These are phyloP conservation scores for Amitus sp. DNA, from an alignment of 2,888 invertebrate species.

Conservation along the genomic window DNA sequence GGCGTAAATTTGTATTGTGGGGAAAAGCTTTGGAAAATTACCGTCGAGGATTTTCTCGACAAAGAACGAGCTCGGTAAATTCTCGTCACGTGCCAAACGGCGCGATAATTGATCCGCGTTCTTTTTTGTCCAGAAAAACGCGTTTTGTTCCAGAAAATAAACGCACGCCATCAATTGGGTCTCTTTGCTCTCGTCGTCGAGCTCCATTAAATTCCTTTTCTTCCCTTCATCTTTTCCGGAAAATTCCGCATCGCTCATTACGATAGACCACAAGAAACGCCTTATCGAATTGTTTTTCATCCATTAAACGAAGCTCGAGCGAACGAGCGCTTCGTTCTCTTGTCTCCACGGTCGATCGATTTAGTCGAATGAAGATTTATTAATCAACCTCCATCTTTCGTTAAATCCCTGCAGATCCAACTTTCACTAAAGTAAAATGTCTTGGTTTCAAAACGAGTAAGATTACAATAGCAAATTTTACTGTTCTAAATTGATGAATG, in stretches of 20 bases:
- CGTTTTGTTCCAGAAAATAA: neutral
- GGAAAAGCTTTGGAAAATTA: neutral
- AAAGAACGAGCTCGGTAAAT: conserved; percentile 1
- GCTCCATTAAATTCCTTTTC: conserved; percentile 27
- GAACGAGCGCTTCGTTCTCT: conserved; percentile 16
- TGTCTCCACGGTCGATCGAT: conserved; percentile 32
- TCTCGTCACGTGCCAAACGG: conserved; percentile 4
- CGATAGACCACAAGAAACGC: conserved; percentile 15
- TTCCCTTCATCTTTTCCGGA: conserved; percentile 8
- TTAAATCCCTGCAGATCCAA: too few relatives aligned
- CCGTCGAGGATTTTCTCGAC: neutral
- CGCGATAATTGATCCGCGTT: conserved; percentile 4
- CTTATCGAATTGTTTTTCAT: conserved; percentile 61
- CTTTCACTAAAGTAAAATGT: too few relatives aligned
- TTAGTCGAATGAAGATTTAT: conserved; percentile 7
- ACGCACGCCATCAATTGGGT: neutral
- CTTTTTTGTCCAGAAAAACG: neutral
- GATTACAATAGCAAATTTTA: too few relatives aligned
- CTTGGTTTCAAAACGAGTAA: too few relatives aligned
- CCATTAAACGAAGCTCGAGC: conserved; percentile 60
- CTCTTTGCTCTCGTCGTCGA: conserved; percentile 8
- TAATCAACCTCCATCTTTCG: neutral
- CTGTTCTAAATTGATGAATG: too few relatives aligned
- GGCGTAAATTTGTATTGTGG: too few relatives aligned
- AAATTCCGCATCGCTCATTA: conserved; percentile 27